phyloP scores from a whole-genome alignment of 2,113 vertebrate genomes.

The Theristicus caerulescens region DNA sequence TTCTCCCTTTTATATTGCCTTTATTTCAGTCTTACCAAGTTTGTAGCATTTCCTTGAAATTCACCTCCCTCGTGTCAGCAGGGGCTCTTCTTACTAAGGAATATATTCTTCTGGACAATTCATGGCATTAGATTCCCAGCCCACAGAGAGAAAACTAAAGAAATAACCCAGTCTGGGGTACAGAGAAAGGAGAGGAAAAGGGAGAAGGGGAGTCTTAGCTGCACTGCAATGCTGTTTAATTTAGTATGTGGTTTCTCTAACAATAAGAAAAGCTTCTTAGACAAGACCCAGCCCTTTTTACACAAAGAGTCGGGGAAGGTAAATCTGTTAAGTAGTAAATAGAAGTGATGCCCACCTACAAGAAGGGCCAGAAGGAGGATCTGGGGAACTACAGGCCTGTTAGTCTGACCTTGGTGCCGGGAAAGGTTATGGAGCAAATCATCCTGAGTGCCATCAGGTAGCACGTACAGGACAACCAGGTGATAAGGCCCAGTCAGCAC shows the following conservation, averaged over 20 bases:
- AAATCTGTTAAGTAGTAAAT: neutral
- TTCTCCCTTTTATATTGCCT: neutral
- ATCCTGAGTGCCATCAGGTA: neutral
- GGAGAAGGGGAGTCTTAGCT: neutral
- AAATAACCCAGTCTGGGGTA: neutral
- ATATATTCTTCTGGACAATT: neutral
- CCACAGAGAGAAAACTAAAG: neutral
- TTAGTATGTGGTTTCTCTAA: neutral
- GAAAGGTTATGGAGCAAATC: neutral
- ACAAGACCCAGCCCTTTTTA: neutral
- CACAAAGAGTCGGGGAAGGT: neutral
- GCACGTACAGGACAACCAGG: neutral
- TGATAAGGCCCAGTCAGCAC: neutral
- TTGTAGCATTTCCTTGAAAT: neutral
- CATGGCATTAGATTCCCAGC: neutral
- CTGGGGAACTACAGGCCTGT: neutral
- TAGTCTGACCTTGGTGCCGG: rapidly evolving
- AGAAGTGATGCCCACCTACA: neutral
- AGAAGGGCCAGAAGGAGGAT: neutral
- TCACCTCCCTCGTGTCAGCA: neutral
- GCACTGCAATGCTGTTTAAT: neutral
- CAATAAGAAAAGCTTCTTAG: neutral
- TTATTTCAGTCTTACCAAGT: neutral
- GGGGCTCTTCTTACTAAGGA: neutral
- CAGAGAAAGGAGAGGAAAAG: neutral